Base-by-base conservation (phyloP, 2,797 vertebrate genomes). In the Schizopygopsis pylzovi region DNA sequence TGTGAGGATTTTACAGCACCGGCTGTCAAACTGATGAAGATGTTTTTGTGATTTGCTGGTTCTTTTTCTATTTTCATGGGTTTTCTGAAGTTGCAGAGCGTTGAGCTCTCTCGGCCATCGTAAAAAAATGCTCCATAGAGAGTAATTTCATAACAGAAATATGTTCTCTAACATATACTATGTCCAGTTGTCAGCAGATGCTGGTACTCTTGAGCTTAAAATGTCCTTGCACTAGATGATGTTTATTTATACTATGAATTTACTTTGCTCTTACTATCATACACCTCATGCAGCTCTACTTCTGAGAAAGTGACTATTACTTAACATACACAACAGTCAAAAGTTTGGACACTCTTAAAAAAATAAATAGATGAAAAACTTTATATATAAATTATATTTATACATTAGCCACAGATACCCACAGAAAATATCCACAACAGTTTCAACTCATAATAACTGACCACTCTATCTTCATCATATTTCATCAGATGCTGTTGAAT, bases 91-190 rank as follows among this genome's bases (percentile, higher is more conserved):
- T 33, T 33, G 33, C 33, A 33, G 33, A 33, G 33, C 33, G 33
- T 33, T 33, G 33, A 33, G 33, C 33, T 33, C 33, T 33, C 33
- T 33, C 33, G 33, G 33, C 2, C 33, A 33, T 3, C 3, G 33
- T 33, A 33, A 33, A 33, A 2, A 2, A 33, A 70, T 25, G n/a
- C 63, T 81, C 86, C 89, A 90, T 89, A 92, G 91, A 93, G 91
- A 89, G 90, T 90, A 88, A 88, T 90, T 92, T 90, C 86, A 47
- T 33, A 28, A n/a, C 37, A 28, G 7, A 33, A 37, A 49, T 63
- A 72, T 49, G n/a, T 83, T 41, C 20, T n/a, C 59, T 63, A 63
- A 37, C 47, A 75, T 75, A 43, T 59, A 78, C 54, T 59, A 39
- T 73, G 12, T 43, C 75, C 13, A 10, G 61, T 6, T 25, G 18